Evolutionary conservation across 2,797 vertebrate species (phyloP), one percentile per base, ranked within the genome.

Genomic region (Phylloscopus collybita): DNA sequence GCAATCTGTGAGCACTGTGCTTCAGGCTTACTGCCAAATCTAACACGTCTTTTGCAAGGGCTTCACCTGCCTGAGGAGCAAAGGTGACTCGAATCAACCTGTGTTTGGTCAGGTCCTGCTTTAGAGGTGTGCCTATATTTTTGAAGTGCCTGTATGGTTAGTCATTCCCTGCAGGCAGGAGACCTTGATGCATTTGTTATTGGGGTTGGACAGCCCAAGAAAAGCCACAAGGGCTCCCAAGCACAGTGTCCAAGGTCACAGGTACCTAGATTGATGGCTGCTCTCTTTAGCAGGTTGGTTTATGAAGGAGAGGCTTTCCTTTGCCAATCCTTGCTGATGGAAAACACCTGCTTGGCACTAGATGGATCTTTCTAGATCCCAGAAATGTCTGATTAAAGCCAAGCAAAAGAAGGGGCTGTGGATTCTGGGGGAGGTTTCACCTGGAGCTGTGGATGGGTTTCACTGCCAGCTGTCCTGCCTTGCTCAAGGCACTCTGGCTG

Each of bases 171-270:
- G 62, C 84, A 3, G 0, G 40, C 38, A 87, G 70, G 16, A 59
- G 27, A 36, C 27, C 4, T 1, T 1, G 0, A 4, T 29, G 34
- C 10, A 2, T 42, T 80, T 71, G 25, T 11, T 29, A 4, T 11
- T 1, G 1, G 10, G 34, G 8, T 20, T 62, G 30, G 25, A 29
- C 0, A 26, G 79, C 16, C 29, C 57, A 44, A 49, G 20, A 51
- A 34, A 51, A 59, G 9, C 3, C 65, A 51, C 0, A 0, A 60
- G 45, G 30, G 36, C 16, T 76, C 80, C 8, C 3, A 36, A 75
- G 51, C 16, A 19, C 3, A 6, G 44, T 1, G 1, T 25, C 11
- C 2, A 1, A 38, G 21, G n/a, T 27, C 30, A 32, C 1, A 1
- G 57, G 8, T 27, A 56, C 62, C 30, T 3, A 0, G 4, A 42